Evolutionary conservation across 2,888 invertebrate species (phyloP).

Genomic region (Agonopterix subpropinquella): DNA sequence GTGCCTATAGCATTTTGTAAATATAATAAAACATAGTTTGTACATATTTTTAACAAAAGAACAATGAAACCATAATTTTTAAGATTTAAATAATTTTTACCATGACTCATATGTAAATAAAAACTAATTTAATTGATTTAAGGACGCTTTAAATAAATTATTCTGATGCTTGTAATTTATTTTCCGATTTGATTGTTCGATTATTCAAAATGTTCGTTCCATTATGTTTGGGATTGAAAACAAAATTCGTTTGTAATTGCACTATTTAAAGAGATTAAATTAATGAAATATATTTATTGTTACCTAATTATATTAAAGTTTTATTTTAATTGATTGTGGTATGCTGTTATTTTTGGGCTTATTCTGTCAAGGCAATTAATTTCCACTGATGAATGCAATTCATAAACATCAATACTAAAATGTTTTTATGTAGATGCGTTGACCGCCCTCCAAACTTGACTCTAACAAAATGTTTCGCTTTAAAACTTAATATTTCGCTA

Average conservation of each 20-base stretch:
- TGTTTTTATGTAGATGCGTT: too few species aligned
- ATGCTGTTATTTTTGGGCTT: too few species aligned
- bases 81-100: constrained; percentile 25
- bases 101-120: constrained; percentile 18
- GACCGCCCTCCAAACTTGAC: too few species aligned
- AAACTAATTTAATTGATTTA: constrained; percentile 28
- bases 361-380: too few species aligned
- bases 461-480: too few species aligned
- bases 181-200: not conserved
- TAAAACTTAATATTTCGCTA: too few species aligned
- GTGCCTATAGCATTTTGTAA: constrained; percentile 32
- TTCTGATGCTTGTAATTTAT: constrained; percentile 50
- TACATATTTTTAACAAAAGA: constrained; percentile 13
- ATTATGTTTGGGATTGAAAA: constrained; percentile 17
- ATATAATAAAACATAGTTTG: constrained; percentile 17
- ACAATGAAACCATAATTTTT: constrained; percentile 14
- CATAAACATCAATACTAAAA: too few species aligned
- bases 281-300: constrained; percentile 70
- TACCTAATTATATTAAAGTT: constrained; percentile 27
- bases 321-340: constrained; percentile 17
- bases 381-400: too few species aligned
- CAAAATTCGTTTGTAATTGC: constrained; percentile 35
- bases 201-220: constrained; percentile 12
- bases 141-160: constrained; percentile 26
- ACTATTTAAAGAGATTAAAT: constrained; percentile 56